phyloP scores from a whole-genome alignment of 2,888 invertebrate species.

The Sericinus montela region DNA sequence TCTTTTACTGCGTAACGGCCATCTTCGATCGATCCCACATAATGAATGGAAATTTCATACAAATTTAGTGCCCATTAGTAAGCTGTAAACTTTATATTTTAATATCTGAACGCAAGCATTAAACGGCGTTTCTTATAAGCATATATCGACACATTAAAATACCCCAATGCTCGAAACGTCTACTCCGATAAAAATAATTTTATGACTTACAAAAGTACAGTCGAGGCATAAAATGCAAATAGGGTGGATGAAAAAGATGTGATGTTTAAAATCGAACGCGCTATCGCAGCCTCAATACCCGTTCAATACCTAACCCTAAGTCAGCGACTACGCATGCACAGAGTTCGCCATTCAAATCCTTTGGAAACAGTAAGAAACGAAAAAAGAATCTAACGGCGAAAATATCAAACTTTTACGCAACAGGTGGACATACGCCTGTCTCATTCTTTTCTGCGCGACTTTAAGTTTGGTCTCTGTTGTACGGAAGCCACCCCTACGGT shows the following conservation, averaged over 20 bases:
- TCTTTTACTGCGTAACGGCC: neutral
- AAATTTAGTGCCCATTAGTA: constrained; percentile 13
- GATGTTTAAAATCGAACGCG: constrained; percentile 48
- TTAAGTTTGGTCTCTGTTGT: constrained; percentile 71
- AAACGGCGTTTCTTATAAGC: constrained; percentile 11
- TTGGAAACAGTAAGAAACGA: constrained; percentile 62
- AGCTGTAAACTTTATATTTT: constrained; percentile 13
- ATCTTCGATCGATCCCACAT: constrained; percentile 3
- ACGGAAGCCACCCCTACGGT: constrained; percentile 72
- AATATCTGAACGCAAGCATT: constrained; percentile 10
- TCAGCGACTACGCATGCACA: constrained; percentile 62
- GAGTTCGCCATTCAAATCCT: constrained; percentile 63
- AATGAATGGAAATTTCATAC: constrained; percentile 11
- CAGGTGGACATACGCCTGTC: constrained; percentile 74
- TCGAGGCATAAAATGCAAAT: constrained; percentile 14
- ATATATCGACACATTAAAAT: constrained; percentile 13
- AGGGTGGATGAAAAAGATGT: constrained; percentile 5
- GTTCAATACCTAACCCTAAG: constrained; percentile 54
- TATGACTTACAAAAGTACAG: constrained; percentile 15
- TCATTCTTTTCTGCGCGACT: constrained; percentile 74
- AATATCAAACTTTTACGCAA: constrained; percentile 72
- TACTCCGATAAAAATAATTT: constrained; percentile 13
- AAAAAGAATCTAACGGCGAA: constrained; percentile 69
- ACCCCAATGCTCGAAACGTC: constrained; percentile 1
- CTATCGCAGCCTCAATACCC: constrained; percentile 45